Evolutionary conservation across 2,113 vertebrate species (phyloP).

Genomic region (Eurystomus gularis): DNA sequence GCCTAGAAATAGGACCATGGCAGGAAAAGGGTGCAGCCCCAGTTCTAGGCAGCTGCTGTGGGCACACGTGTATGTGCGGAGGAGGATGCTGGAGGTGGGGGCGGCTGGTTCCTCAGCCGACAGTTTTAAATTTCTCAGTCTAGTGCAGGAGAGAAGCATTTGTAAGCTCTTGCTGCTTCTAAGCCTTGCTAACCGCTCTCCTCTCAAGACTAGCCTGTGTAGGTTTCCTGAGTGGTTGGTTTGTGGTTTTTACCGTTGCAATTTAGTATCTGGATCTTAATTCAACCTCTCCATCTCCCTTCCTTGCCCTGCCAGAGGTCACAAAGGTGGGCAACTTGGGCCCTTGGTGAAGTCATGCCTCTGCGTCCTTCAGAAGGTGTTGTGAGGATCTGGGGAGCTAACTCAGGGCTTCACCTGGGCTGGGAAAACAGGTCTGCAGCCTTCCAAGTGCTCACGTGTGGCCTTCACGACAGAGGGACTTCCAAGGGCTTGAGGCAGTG

Average conservation of each 20-base stretch:
- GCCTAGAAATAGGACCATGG: background rate
- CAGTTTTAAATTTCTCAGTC: background rate
- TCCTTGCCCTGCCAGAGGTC: background rate
- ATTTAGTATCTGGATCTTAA: background rate
- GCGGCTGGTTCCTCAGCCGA: background rate
- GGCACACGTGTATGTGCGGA: background rate
- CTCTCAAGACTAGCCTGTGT: background rate
- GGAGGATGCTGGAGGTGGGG: background rate
- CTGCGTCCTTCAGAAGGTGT: background rate
- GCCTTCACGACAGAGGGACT: background rate
- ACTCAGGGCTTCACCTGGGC: accelerated
- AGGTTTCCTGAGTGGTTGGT: background rate
- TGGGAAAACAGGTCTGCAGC: background rate
- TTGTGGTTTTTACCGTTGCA: background rate
- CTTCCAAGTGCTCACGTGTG: accelerated
- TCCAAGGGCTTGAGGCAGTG: background rate
- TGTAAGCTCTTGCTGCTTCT: background rate
- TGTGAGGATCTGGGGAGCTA: background rate
- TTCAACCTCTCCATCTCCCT: background rate
- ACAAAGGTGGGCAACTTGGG: background rate
- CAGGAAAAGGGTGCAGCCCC: background rate
- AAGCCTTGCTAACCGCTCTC: background rate
- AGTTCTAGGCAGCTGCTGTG: background rate
- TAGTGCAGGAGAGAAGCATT: background rate
- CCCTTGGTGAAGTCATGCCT: background rate